Base-by-base conservation (phyloP, 2,888 invertebrate species). In the Archips crataeganus region DNA sequence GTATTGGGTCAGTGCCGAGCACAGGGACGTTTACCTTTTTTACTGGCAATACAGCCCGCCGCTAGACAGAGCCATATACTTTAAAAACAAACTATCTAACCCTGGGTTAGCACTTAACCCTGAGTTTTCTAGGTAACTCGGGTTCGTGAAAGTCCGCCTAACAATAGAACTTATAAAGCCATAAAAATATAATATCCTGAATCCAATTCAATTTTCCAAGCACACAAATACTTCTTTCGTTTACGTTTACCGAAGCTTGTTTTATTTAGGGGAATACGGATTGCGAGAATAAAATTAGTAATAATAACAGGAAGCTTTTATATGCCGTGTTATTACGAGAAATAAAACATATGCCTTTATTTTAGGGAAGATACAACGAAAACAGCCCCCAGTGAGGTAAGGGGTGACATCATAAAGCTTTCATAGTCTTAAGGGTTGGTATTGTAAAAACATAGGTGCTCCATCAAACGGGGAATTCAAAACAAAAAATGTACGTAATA, bases 391-490 rank as follows among this genome's bases (percentile, higher is more conserved):
- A 36, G 49, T 36, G 23, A 10, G 8, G 54, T 45, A 72, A 54
- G 67, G 42, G 51, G 57, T 68, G 63, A 72, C 72, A 72, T 72
- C 63, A 57, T n/a, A 72, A 72, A 32, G 72, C 68, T 72, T 68
- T 72, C 57, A 68, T 10, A 15, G 67, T 36, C 32, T 61, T 71
- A 61, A 1, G 10, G 45, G 34, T 51, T 42, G 61, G 39, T 70
- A 36, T 70, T 65, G 64, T 64, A 66, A 66, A 66, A 71, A 66
- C 49, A 71, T 65, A 13, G n/a, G n/a, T 34, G 34, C 57, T 34
- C 51, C 51, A 23, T 54, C 51, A 54, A 23, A 23, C 9, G 51
- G 51, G 15, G 23, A 54, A 23, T 23, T 23, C 23, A 23, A 23
- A 23, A 23, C 23, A 23, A 23, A 23, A 1, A 23, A 23, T 23